phyloP scores from a whole-genome alignment of 2,113 vertebrate species.

The Phyllostomus hastatus region DNA sequence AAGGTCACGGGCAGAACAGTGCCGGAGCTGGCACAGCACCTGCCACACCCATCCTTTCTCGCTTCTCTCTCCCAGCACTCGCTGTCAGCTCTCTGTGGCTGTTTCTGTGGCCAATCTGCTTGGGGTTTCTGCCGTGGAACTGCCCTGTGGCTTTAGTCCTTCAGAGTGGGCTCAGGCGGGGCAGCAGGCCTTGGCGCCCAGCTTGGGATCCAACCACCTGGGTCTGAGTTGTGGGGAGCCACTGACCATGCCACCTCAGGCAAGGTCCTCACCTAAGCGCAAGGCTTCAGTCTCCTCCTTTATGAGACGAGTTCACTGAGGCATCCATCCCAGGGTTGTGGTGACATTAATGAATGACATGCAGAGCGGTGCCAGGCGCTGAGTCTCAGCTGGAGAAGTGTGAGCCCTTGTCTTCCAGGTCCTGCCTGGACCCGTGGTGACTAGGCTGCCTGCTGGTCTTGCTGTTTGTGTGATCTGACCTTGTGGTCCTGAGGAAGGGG shows the following conservation, averaged over 20 bases:
- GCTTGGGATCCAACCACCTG: not conserved
- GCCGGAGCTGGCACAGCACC: not conserved
- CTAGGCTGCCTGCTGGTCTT: not conserved
- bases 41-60: fast-evolving
- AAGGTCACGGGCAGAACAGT: no score
- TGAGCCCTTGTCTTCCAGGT: not conserved
- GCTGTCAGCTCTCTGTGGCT: not conserved
- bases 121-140: not conserved
- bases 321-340: not conserved
- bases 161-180: not conserved
- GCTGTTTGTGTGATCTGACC: not conserved
- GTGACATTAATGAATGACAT: not conserved
- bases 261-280: not conserved
- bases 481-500: not conserved
- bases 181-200: not conserved
- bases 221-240: not conserved
- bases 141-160: not conserved
- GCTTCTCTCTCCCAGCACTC: not conserved
- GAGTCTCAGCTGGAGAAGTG: not conserved
- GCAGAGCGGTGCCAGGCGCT: not conserved
- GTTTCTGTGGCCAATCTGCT: not conserved
- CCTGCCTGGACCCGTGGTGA: not conserved
- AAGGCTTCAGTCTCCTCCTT: not conserved
- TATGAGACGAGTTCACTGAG: not conserved
- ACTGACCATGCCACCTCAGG: no score